These are phyloP conservation scores for Drosophila auraria DNA, from an alignment of 1,140 invertebrate species.

Conservation along the genomic window DNA sequence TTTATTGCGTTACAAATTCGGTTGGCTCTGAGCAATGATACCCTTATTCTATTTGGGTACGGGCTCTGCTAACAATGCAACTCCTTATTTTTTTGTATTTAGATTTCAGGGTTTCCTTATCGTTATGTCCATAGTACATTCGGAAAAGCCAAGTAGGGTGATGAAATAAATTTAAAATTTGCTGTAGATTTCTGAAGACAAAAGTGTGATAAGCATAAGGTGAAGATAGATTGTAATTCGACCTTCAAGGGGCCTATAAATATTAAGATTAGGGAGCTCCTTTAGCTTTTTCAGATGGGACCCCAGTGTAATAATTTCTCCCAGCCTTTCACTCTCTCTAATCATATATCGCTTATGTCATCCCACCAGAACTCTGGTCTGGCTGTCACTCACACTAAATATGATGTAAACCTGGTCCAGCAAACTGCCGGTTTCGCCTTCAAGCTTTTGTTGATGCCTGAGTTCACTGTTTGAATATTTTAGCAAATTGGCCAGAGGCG, in stretches of 20 bases:
- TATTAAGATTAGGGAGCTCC: neutral
- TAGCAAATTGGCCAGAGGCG: constrained; percentile 45
- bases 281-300: neutral
- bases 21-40: too few species aligned
- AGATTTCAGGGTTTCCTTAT: neutral
- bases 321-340: neutral
- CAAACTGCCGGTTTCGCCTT: neutral
- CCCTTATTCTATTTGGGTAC: too few species aligned
- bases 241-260: neutral
- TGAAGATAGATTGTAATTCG: neutral
- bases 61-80: too few species aligned
- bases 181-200: neutral
- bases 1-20: too few species aligned
- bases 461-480: constrained; percentile 59
- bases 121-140: too few species aligned
- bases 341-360: constrained; percentile 20
- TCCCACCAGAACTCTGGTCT: constrained; percentile 11
- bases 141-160: neutral
- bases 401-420: constrained; percentile 22
- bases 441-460: constrained; percentile 7
- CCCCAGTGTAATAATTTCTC: neutral
- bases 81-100: too few species aligned
- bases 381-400: constrained; percentile 5
- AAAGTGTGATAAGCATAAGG: neutral
- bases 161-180: neutral